Conservation (phyloP, 2,797 vertebrate species). For the Trachurus trachurus region DNA sequence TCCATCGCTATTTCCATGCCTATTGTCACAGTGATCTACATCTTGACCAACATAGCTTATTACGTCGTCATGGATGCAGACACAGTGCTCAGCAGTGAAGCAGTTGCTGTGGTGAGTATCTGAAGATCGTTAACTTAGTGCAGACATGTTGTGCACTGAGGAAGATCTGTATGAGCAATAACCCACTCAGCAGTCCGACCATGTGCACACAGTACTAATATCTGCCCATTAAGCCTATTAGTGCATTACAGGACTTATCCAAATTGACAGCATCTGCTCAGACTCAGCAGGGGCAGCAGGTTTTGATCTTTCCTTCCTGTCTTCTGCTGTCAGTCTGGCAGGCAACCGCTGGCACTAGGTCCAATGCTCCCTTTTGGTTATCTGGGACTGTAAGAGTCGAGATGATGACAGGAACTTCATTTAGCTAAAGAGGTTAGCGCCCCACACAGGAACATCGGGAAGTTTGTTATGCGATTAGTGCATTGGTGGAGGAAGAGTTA, state of each 20-base stretch:
- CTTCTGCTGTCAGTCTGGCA: slow-evolving; percentile 55
- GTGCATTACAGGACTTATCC: slow-evolving; percentile 15
- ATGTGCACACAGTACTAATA: slow-evolving; percentile 12
- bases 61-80: slow-evolving; percentile 87
- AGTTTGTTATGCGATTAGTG: slow-evolving; percentile 69
- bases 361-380: slow-evolving; percentile 15
- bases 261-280: slow-evolving; percentile 68
- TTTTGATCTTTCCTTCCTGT: slow-evolving; percentile 50
- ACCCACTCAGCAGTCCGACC: neutral
- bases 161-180: neutral
- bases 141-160: neutral
- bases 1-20: slow-evolving; percentile 91
- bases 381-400: slow-evolving; percentile 36
- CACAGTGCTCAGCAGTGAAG: slow-evolving; percentile 84
- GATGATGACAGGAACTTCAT: slow-evolving; percentile 63
- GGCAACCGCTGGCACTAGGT: slow-evolving; percentile 39
- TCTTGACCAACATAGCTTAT: slow-evolving; percentile 90
- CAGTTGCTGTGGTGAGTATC: slow-evolving; percentile 89
- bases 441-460: slow-evolving; percentile 62
- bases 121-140: neutral
- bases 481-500: slow-evolving; percentile 34
- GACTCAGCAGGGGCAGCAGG: slow-evolving; percentile 32
- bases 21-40: slow-evolving; percentile 90
- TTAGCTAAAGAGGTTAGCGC: slow-evolving; percentile 77
- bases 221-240: slow-evolving; percentile 16